phyloP scores from a whole-genome alignment of 64 coral and sea anemone genomes.

The Stichodactyla mertensii region DNA sequence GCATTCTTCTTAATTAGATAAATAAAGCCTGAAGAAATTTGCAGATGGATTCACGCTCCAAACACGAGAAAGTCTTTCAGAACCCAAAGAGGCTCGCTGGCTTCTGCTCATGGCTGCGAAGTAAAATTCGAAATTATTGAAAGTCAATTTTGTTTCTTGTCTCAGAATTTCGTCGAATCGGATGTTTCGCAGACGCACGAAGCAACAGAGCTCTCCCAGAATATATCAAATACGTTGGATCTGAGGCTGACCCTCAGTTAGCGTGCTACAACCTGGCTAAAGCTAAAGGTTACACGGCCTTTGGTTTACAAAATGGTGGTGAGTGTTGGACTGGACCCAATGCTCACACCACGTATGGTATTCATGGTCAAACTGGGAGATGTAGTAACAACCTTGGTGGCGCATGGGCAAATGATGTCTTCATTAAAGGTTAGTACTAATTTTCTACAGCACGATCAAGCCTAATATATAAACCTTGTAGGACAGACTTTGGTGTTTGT shows the following conservation, averaged over 20 bases:
- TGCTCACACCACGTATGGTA: constrained; percentile 17
- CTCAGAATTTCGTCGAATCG: constrained; percentile 11
- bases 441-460: too few species aligned
- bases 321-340: constrained; percentile 41
- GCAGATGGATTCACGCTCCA: too few species aligned
- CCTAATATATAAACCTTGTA: too few species aligned
- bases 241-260: not conserved
- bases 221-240: not conserved
- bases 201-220: not conserved
- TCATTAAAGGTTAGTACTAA: not conserved
- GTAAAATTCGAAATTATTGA: too few species aligned
- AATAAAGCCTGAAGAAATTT: too few species aligned
- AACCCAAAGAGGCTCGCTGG: too few species aligned
- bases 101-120: too few species aligned
- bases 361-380: not conserved
- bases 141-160: too few species aligned
- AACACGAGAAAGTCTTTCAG: too few species aligned
- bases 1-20: too few species aligned
- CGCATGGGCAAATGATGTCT: constrained; percentile 38
- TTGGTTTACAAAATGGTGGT: constrained; percentile 23
- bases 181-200: not conserved
- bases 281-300: constrained; percentile 20
- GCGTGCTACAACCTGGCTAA: not conserved
- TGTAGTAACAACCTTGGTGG: constrained; percentile 26
- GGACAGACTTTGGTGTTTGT: too few species aligned